Evolutionary conservation across 92 coral and sea anemone species (phyloP), one percentile per base, ranked within the genome.

Genomic region (Porites divaricata): DNA sequence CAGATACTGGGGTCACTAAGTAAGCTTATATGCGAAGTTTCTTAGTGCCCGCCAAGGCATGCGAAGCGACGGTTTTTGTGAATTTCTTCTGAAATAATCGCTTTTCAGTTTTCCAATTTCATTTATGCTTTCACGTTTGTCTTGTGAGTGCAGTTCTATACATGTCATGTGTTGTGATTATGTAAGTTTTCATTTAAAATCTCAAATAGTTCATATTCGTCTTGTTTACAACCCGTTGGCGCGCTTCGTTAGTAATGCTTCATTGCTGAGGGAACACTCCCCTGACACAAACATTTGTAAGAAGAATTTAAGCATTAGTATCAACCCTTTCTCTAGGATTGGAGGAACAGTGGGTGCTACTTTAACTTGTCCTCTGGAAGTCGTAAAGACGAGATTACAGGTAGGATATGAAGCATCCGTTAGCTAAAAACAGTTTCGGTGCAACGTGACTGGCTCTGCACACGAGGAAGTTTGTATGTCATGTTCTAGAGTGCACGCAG

Each of bases 281-380:
- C 62, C 17, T 57, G 14, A 17, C 19, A 64, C 45, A 64, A 64
- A 21, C 41, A 10, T 12, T 0, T 59, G 49, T 26, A 76, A 62
- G 17, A 11, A 26, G 12, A 41, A 25, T 62, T 58, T 35, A 35
- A 35, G 45, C 45, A 35, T 35, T 0, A 35, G 45, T 35, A 0
- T 35, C 5, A 35, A 17, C 4, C 8, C 68, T 4, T 65, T 81
- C 58, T 87, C 28, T 77, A 96, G 99, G 79, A 88, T 91, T 80
- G 99, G 96, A 53, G 99, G 99, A 2, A 96, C 99, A 19, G 93
- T 93, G 17, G 99, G 98, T 25, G 98, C 99, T 63, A 87, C 93
- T 0, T 65, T 91, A 28, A 96, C 99, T 19, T 96, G 99, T 71
- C 99, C 99, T 45, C 83, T 96, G 78, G 99, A 96, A 88, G 99